phyloP scores from a whole-genome alignment of 2,113 vertebrate genomes.

The Scartelaos histophorus region DNA sequence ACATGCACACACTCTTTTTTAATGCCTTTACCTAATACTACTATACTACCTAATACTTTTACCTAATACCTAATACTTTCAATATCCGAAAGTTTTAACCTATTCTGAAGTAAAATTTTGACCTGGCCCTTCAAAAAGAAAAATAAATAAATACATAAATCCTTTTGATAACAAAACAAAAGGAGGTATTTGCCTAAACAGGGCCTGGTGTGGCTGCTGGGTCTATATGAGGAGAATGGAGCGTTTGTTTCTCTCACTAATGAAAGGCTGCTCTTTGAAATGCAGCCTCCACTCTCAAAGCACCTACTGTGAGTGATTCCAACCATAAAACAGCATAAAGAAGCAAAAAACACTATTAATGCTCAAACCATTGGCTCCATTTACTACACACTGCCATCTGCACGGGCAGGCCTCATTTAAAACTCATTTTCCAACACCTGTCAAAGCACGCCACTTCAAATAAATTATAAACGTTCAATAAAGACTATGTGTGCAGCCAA shows the following conservation, averaged over 20 bases:
- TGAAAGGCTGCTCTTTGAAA: conserved; percentile 7
- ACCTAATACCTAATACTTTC: too few species aligned
- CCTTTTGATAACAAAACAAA: not conserved
- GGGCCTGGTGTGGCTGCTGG: not conserved
- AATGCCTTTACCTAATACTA: too few species aligned
- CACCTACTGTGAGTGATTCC: not conserved
- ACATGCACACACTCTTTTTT: too few species aligned
- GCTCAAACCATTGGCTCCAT: not conserved
- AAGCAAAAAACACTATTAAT: conserved; percentile 4
- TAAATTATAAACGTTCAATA: conserved; percentile 6
- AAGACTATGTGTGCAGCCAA: not conserved
- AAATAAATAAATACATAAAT: too few species aligned
- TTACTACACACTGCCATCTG: conserved; percentile 4
- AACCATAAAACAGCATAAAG: conserved; percentile 1
- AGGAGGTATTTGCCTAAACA: not conserved
- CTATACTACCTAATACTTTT: too few species aligned
- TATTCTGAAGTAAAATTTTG: not conserved
- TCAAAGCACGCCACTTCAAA: not conserved
- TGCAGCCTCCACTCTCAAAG: conserved; percentile 1
- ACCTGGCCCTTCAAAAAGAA: not conserved
- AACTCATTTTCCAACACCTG: conserved; percentile 8
- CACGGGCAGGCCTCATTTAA: not conserved
- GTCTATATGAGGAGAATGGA: not conserved
- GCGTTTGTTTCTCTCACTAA: conserved; percentile 3
- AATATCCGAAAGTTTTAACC: too few species aligned